Percentiles rank a stretch among this genome's conserved stretches.
Evolutionary conservation across 92 coral and sea anemone genomes (phyloP).

Genomic region (Plumapathes pennacea): DNA sequence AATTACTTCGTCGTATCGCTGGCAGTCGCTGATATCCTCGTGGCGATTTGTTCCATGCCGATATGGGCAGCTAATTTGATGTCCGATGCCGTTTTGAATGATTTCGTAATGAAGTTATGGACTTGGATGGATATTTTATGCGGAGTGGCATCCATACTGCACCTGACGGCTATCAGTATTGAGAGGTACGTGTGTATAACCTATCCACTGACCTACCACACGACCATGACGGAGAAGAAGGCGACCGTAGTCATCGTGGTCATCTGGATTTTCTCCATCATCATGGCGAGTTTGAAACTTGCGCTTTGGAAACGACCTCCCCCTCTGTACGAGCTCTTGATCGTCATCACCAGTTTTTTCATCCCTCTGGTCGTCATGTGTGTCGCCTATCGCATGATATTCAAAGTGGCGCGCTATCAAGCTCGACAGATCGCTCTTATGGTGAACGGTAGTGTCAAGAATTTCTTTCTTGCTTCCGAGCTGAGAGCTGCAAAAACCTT

Average conservation of each 20-base stretch:
- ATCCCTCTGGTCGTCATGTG: slow-evolving; percentile 80
- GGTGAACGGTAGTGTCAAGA: slow-evolving; percentile 84
- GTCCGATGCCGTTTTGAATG: slow-evolving; percentile 42
- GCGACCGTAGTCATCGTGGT: slow-evolving; percentile 59
- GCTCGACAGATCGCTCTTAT: slow-evolving; percentile 86
- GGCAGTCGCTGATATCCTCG: slow-evolving; percentile 76
- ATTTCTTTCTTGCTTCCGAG: slow-evolving; percentile 87
- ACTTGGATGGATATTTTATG: slow-evolving; percentile 81
- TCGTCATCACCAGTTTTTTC: slow-evolving; percentile 73
- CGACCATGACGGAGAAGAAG: slow-evolving; percentile 69
- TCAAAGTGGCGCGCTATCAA: slow-evolving; percentile 90
- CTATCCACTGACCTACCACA: slow-evolving; percentile 83
- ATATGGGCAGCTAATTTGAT: slow-evolving; percentile 85
- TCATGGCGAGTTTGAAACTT: slow-evolving; percentile 68
- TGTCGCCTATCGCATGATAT: slow-evolving; percentile 72
- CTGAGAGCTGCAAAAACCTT: slow-evolving; percentile 89
- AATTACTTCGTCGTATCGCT: slow-evolving; percentile 92
- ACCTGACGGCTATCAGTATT: slow-evolving; percentile 86
- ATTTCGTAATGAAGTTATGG: slow-evolving; percentile 57
- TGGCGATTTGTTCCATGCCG: slow-evolving; percentile 77
- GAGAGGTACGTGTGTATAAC: slow-evolving; percentile 90
- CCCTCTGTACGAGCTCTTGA: slow-evolving; percentile 75
- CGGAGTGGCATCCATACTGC: slow-evolving; percentile 83
- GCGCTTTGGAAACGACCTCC: slow-evolving; percentile 58
- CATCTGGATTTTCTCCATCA: slow-evolving; percentile 76